A percentile compares a stretch with the other conserved stretches of the same genome.
phyloP scores from a whole-genome alignment of 1,140 invertebrate species.

The Callitettix versicolor region DNA sequence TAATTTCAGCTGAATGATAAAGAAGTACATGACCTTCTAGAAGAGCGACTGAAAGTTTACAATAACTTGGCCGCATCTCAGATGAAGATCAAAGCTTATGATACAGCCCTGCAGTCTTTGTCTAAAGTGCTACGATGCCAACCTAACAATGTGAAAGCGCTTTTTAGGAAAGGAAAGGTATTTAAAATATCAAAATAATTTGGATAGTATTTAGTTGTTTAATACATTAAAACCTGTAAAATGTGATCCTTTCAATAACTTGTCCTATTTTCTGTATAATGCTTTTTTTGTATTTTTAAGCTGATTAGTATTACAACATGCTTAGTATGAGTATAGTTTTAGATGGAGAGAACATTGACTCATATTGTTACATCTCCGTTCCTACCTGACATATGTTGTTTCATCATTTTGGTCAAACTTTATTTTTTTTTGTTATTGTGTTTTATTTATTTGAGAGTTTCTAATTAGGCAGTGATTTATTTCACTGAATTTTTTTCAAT shows the following conservation, averaged over 20 bases:
- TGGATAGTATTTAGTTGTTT: neutral
- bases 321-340: constrained; percentile 6
- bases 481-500: too few relatives aligned
- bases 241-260: neutral
- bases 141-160: constrained; percentile 78
- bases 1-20: constrained; percentile 36
- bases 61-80: constrained; percentile 87
- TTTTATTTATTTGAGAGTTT: too few relatives aligned
- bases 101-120: constrained; percentile 68
- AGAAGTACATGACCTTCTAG: constrained; percentile 50
- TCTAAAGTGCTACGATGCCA: constrained; percentile 69
- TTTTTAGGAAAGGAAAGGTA: constrained; percentile 75
- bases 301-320: constrained; percentile 9
- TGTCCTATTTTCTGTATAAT: constrained; percentile 26
- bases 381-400: neutral
- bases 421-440: too few relatives aligned
- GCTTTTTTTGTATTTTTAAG: constrained; percentile 5
- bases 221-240: neutral
- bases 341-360: neutral
- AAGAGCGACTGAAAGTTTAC: constrained; percentile 68
- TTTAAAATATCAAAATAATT: constrained; percentile 26
- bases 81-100: constrained; percentile 71
- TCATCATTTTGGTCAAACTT: neutral
- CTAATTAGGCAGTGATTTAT: too few relatives aligned
- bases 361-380: too few relatives aligned